Evolutionary conservation across 1,140 invertebrate genomes (phyloP).

Genomic region (Drosophila nikananu): DNA sequence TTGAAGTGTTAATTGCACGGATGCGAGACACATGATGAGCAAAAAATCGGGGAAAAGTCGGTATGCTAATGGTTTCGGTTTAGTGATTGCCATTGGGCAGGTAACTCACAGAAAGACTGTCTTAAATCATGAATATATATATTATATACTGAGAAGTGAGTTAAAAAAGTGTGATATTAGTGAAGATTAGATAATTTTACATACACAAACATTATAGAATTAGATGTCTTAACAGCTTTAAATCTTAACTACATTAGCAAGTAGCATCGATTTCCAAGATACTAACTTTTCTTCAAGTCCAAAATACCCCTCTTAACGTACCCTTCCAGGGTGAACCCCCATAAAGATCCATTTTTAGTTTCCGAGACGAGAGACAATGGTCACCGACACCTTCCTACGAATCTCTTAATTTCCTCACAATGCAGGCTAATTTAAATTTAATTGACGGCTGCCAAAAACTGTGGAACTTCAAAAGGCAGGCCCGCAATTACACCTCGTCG

Average conservation of each 20-base stretch:
- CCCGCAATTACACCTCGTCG: constrained; percentile 30
- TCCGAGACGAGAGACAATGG: constrained; percentile 3
- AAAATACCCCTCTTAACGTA: neutral
- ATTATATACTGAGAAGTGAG: neutral
- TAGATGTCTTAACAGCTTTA: neutral
- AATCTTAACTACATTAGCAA: no score
- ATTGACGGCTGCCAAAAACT: constrained; percentile 49
- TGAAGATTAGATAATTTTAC: neutral
- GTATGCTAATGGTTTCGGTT: constrained; percentile 11
- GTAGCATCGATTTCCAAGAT: neutral
- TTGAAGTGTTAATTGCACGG: constrained; percentile 63
- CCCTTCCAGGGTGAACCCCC: neutral
- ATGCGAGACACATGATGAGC: constrained; percentile 50
- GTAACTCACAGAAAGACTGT: neutral
- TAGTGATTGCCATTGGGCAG: neutral
- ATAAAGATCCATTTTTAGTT: constrained; percentile 23
- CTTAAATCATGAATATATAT: neutral
- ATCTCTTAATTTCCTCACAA: constrained; percentile 41
- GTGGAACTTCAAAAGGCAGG: constrained; percentile 41
- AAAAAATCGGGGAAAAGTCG: constrained; percentile 22
- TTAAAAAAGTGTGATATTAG: neutral
- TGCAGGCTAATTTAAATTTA: constrained; percentile 54
- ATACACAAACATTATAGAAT: neutral
- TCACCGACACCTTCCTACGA: constrained; percentile 36
- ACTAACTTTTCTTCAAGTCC: neutral